Base-by-base conservation (phyloP, 2,888 invertebrate genomes). In the Cetonia aurata region DNA sequence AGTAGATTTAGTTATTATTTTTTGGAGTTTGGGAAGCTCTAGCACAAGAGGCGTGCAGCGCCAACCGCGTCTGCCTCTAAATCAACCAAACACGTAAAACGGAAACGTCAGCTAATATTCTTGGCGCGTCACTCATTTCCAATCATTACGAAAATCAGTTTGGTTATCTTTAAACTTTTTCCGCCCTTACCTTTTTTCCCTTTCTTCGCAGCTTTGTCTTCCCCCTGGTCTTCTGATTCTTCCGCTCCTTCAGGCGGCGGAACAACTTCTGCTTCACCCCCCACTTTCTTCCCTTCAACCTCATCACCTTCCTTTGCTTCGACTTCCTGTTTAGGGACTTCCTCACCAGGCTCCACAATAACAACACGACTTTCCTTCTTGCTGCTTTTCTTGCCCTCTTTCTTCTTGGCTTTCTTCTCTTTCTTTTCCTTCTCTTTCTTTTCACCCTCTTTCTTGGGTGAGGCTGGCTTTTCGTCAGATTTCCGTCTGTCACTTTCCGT, bases 141-240 rank as follows among this genome's bases (percentile, higher is more conserved):
- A 25, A 25, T 25, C 25, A 25, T 25, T 25, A 25, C 25, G 25
- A 25, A 25, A 25, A 25, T 25, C 25, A 25, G 25, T 25, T 25
- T 4, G 25, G 25, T 4, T 4, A 4, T 25, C 4, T 4, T 4
- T 25, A 25, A 25, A 25, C n/a, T n/a, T n/a, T n/a, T 25, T 25
- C 25, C 25, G 3, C 25, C 1, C 37, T 4, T 37, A 37, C 37
- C 85, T 9, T 85, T 81, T 73, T 86, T 85, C 69, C 86, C 84
- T 50, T 78, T 80, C 74, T 84, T 65, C 50, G n/a, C 55, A 70
- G 60, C 15, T 57, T 57, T 80, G 46, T 74, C 71, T 70, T 85
- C 75, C 86, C 86, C 86, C 0, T 77, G 77, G 85, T 85, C 59
- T 85, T 75, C 1, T 86, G 85, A 69, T 85, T 85, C 73, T 81